Evolutionary conservation across 2,888 invertebrate species (phyloP), one percentile per base, ranked within the genome.

Genomic region (Parnassius smintheus): DNA sequence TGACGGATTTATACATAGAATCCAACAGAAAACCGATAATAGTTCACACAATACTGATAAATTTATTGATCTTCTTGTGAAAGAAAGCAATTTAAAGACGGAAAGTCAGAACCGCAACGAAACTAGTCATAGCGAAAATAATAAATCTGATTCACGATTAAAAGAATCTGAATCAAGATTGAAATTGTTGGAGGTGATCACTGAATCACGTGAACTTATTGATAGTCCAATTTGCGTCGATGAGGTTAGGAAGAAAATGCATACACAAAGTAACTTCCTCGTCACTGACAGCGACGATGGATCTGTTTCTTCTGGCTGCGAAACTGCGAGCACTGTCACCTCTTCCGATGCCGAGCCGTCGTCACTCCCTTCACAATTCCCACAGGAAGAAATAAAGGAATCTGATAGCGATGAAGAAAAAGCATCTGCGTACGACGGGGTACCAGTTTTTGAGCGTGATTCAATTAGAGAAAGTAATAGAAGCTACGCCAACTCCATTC

Each of bases 221-320:
- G 82, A 83, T 50, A 80, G 72, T 64, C 72, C 72, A 63, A 67
- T 73, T 54, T 63, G 66, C 61, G 75, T 73, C 58, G 77, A 77
- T 57, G 74, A 75, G 61, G 73, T 73, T 50, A 76, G 79, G 67
- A 87, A 85, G 75, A 69, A 75, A 63, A 69, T 78, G 65, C 66
- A 73, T 60, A 72, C 86, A 68, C 88, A 86, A 77, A 86, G 92
- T 80, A 92, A 92, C 84, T 91, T 91, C 81, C 92, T 93, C 78
- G 89, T 91, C 86, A 86, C 93, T 69, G 95, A 95, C 75, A 94
- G 94, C 83, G 95, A 95, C 87, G 95, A 95, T 76, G 95, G 95
- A 70, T 95, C 95, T 58, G 94, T 96, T 77, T 96, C 96, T 68
- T 96, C 96, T 75, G 96, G 96, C 70, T 96, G 96, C 82, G 96